phyloP scores from a whole-genome alignment of 1,140 invertebrate genomes.

The Coptotermes formosanus region DNA sequence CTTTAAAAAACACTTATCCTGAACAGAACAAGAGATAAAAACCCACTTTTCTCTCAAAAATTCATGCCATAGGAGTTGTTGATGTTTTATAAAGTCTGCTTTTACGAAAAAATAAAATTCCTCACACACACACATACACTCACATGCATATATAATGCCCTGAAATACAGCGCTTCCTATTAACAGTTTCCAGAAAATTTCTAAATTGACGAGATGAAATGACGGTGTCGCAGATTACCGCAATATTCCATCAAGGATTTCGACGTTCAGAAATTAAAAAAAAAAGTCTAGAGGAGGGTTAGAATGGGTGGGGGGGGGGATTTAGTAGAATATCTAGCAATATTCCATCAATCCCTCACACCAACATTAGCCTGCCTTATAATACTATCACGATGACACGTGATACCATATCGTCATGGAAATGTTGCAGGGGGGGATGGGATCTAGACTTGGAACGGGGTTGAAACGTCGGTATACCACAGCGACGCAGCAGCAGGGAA shows the following conservation, averaged over 20 bases:
- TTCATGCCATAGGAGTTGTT: neutral
- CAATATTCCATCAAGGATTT: neutral
- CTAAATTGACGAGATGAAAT: conserved; percentile 12
- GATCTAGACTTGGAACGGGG: neutral
- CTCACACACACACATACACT: neutral
- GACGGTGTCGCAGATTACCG: neutral
- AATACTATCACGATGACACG: neutral
- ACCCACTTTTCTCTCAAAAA: neutral
- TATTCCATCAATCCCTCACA: conserved; percentile 11
- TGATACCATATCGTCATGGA: neutral
- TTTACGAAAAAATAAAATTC: neutral
- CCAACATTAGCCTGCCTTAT: neutral
- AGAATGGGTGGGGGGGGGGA: neutral
- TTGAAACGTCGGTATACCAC: neutral
- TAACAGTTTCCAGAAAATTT: neutral
- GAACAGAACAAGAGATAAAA: neutral
- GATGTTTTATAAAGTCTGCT: neutral
- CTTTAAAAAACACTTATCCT: too few relatives aligned
- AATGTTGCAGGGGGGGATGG: neutral
- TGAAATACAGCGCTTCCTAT: neutral
- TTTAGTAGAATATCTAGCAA: neutral
- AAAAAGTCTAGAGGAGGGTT: neutral
- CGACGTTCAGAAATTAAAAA: neutral
- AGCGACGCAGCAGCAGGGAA: neutral
- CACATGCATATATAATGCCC: neutral